Base-by-base conservation (phyloP, 2,797 vertebrate genomes). In the Schizopygopsis malacanthus region DNA sequence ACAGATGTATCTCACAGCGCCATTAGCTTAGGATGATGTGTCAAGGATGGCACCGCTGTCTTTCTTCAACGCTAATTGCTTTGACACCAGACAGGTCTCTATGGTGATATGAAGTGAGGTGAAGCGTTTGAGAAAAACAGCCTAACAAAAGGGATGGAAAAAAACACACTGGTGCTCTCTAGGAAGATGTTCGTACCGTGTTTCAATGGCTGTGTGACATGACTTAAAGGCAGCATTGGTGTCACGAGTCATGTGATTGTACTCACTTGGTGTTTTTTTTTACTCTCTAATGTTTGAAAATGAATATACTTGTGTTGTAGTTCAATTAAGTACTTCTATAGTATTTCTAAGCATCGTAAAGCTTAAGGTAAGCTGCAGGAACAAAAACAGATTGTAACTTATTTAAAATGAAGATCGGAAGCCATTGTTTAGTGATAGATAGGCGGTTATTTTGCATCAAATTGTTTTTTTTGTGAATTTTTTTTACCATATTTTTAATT, bases 71-170 rank as follows among this genome's bases (percentile, higher is more conserved):
- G 2, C 63, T 81, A 81, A 81, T 81, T 81, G 79, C 63, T 81
- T 69, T 82, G 81, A 61, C 81, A 72, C 39, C 81, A 82, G 52
- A 41, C 69, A 65, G 67, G 81, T 82, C 69, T 82, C 81, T 82
- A 71, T 56, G 70, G 81, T 59, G 63, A 82, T 59, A 61, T 82
- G 81, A 82, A 56, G 37, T 72, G 81, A 82, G 67, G 69, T 82
- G 69, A 82, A 73, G 69, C 50, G 11, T 43, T 82, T 45, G 81
- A 43, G 22, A 18, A 82, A 70, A 56, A 70, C 15, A 80, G 41
- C n/a, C 10, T 47, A 45, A 20, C 78, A 61, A 63, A 63, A 47
- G 6, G 43, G 28, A 56, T 50, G 25, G n/a, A n/a, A 28, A 59
- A 43, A 72, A 73, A 59, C 52, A 73, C 28, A 12, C 25, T 39